Percentiles rank a stretch among this genome's conserved stretches.
These are phyloP conservation scores for Trichomycterus rosablanca DNA, from an alignment of 2,113 vertebrate species.

Conservation along the genomic window DNA sequence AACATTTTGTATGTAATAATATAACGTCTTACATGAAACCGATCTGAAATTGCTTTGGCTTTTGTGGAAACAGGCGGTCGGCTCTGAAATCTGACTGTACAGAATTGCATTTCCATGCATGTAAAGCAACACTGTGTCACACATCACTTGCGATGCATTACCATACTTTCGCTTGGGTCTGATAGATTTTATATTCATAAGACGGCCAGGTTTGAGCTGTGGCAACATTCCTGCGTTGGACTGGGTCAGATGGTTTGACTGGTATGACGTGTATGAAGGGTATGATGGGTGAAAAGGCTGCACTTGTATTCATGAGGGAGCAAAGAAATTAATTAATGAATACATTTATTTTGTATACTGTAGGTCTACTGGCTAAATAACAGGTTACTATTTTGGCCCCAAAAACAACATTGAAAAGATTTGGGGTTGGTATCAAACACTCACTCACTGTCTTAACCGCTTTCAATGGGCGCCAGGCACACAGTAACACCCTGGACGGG, in stretches of 20 bases:
- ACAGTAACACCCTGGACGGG: too few species aligned
- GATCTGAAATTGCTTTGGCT: not conserved
- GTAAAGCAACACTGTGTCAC: constrained; percentile 24
- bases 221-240: constrained; percentile 48
- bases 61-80: constrained; percentile 4
- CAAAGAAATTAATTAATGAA: constrained; percentile 57
- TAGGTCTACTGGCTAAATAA: too few species aligned
- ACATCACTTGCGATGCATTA: not conserved
- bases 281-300: constrained; percentile 25
- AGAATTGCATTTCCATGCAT: constrained; percentile 41
- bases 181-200: constrained; percentile 59
- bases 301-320: constrained; percentile 65
- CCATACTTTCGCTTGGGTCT: constrained; percentile 20
- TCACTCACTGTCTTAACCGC: too few species aligned
- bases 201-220: constrained; percentile 48
- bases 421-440: too few species aligned
- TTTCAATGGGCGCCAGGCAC: too few species aligned
- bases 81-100: constrained; percentile 17
- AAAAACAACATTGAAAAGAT: too few species aligned
- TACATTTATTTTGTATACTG: too few species aligned
- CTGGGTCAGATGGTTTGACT: constrained; percentile 52
- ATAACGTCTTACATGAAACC: too few species aligned
- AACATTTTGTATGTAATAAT: not conserved
- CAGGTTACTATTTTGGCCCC: too few species aligned
- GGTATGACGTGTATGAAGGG: constrained; percentile 46